A percentile compares a stretch with the other conserved stretches of the same genome.
phyloP scores from a whole-genome alignment of 1,140 invertebrate genomes.

The Papilio polyxenes region DNA sequence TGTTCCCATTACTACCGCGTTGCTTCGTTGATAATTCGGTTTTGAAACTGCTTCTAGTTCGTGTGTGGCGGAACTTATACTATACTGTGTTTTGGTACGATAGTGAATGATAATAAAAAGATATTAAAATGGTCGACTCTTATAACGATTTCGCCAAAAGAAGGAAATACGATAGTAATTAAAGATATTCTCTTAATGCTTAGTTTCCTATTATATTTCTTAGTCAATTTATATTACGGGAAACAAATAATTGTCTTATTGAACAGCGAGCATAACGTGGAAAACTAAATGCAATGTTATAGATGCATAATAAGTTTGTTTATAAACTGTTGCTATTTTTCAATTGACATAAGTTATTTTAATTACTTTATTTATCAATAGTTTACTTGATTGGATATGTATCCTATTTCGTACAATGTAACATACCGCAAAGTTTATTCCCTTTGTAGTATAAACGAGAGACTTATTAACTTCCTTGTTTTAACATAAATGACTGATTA shows the following conservation, averaged over 20 bases:
- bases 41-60: too few relatives aligned
- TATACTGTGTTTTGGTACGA: neutral
- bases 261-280: neutral
- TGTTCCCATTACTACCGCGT: neutral
- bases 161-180: neutral
- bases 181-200: neutral
- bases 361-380: neutral
- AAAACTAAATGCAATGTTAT: neutral
- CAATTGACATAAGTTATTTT: neutral
- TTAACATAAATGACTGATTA: constrained; percentile 10
- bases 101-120: neutral
- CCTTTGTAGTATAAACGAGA: neutral
- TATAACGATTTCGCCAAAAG: neutral
- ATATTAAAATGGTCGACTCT: neutral
- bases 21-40: too few relatives aligned
- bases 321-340: neutral
- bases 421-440: neutral
- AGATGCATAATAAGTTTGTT: neutral
- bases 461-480: neutral
- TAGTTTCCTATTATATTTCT: too few relatives aligned
- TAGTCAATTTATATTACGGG: too few relatives aligned
- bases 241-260: neutral
- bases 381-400: neutral
- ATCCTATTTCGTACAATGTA: neutral
- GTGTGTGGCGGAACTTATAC: neutral